phyloP scores from a whole-genome alignment of 2,797 vertebrate species.

The Clarias pachynema region DNA sequence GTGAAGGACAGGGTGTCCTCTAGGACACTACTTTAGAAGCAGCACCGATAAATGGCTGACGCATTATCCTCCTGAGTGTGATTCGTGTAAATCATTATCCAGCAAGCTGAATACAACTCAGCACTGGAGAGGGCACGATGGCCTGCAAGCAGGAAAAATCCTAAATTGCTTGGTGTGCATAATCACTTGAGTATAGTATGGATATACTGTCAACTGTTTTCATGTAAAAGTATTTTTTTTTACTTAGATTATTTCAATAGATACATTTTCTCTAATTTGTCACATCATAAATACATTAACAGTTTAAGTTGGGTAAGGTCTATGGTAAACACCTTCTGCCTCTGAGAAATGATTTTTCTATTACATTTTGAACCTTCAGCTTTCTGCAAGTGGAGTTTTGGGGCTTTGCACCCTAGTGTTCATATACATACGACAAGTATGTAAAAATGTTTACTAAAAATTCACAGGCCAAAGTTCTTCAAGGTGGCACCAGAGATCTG shows the following conservation, averaged over 20 bases:
- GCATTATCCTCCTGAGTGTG: not conserved
- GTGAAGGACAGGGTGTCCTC: too few species aligned
- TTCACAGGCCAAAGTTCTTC: not conserved
- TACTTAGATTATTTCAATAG: not conserved
- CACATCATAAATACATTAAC: too few species aligned
- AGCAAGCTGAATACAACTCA: not conserved
- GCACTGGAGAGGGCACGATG: not conserved
- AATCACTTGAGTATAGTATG: not conserved
- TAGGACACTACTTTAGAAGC: not conserved
- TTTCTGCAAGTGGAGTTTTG: not conserved
- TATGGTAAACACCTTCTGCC: not conserved
- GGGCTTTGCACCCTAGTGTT: not conserved
- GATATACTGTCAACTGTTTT: not conserved
- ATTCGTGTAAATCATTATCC: not conserved
- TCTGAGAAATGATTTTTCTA: not conserved
- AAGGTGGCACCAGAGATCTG: not conserved
- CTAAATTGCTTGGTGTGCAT: not conserved
- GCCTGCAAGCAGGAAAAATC: not conserved
- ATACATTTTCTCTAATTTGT: not conserved
- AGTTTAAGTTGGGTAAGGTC: too few species aligned
- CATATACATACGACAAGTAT: not conserved
- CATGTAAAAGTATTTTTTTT: not conserved
- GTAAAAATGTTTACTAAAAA: not conserved
- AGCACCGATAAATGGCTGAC: not conserved
- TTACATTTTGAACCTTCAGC: not conserved